Conservation (phyloP, 2,797 vertebrate species). For the Tragelaphus oryx region DNA sequence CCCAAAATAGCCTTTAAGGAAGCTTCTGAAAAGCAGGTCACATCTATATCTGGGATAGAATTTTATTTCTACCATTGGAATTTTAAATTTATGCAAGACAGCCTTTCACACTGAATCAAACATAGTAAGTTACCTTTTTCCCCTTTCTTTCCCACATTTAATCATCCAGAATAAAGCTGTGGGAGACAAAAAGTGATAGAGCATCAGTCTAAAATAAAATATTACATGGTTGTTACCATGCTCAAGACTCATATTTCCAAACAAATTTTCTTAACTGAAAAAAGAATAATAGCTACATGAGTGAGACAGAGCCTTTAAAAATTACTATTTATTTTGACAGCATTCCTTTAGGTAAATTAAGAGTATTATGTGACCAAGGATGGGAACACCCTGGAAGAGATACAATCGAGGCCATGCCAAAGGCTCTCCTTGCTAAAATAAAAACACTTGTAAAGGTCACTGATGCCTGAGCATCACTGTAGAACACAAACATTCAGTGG, state of each 20-base stretch:
- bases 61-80: slow-evolving; percentile 14
- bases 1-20: background rate
- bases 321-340: slow-evolving; percentile 24
- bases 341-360: slow-evolving; percentile 5
- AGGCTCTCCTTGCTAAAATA: background rate
- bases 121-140: background rate
- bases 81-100: slow-evolving; percentile 25
- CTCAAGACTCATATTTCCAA: background rate
- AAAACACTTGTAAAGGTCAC: background rate
- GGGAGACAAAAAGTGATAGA: background rate
- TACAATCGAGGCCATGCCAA: background rate
- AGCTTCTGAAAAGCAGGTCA: background rate
- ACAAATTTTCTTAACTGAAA: background rate
- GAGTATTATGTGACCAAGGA: background rate
- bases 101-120: background rate
- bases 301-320: background rate
- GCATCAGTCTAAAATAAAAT: background rate
- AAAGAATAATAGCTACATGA: background rate
- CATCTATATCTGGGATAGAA: background rate
- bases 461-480: background rate
- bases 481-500: background rate
- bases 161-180: background rate
- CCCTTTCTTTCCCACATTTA: background rate
- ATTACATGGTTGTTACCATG: background rate
- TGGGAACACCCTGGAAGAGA: background rate